Evolutionary conservation across 2,113 vertebrate species (phyloP).

Genomic region (Puma concolor): DNA sequence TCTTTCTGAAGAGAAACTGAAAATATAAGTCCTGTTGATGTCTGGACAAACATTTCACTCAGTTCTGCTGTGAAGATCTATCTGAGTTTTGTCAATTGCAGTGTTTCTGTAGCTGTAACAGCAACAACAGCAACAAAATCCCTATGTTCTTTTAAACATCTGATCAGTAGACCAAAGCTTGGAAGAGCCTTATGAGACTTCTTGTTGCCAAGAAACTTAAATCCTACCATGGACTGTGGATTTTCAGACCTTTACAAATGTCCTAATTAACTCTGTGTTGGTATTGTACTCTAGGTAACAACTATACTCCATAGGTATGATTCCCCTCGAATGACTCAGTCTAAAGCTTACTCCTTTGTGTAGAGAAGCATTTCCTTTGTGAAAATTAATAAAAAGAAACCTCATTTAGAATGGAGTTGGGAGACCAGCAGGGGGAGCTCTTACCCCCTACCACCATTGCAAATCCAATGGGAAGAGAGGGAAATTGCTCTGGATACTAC

Average conservation of each 20-base stretch:
- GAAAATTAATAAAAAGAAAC: not conserved
- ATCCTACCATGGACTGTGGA: not conserved
- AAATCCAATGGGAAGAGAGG: not conserved
- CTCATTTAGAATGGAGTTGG: not conserved
- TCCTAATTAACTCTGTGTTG: not conserved
- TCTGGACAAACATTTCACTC: not conserved
- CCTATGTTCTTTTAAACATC: not conserved
- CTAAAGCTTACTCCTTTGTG: not conserved
- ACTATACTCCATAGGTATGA: not conserved
- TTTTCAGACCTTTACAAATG: not conserved
- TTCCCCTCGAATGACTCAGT: not conserved
- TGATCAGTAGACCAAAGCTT: not conserved
- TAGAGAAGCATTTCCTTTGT: not conserved
- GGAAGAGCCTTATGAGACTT: not conserved
- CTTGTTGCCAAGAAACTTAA: not conserved
- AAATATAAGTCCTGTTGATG: not conserved
- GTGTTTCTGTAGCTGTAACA: not conserved
- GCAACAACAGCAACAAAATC: not conserved
- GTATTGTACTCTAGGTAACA: not conserved
- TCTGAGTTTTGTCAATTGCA: not conserved
- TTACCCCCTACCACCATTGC: not conserved
- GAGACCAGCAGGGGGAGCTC: not conserved
- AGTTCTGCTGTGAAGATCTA: not conserved
- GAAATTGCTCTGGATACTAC: not conserved
- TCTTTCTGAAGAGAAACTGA: not conserved